These are phyloP conservation scores for Trissolcus brochymenae DNA, from an alignment of 2,888 invertebrate genomes.

Conservation along the genomic window DNA sequence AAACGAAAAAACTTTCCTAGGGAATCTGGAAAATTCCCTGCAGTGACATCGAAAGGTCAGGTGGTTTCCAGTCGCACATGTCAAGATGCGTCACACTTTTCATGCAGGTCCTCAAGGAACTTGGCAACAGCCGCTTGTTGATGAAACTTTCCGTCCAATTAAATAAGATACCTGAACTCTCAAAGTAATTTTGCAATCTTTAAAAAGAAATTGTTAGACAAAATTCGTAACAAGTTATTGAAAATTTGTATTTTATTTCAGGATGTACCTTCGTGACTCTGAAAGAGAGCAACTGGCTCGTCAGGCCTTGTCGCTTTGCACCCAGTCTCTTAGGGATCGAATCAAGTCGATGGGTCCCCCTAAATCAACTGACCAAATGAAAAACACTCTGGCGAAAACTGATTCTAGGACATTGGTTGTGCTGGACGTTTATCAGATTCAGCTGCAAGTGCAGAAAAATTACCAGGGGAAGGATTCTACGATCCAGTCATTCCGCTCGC, in stretches of 20 bases:
- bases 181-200: slow-evolving; percentile 80
- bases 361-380: slow-evolving; percentile 63
- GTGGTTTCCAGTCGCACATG: slow-evolving; percentile 94
- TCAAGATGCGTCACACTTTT: slow-evolving; percentile 88
- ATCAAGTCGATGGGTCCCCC: slow-evolving; percentile 77
- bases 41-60: slow-evolving; percentile 93
- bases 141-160: slow-evolving; percentile 88
- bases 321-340: slow-evolving; percentile 83
- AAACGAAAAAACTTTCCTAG: slow-evolving; percentile 74
- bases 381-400: slow-evolving; percentile 62
- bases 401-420: slow-evolving; percentile 77
- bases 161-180: slow-evolving; percentile 87
- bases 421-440: slow-evolving; percentile 81
- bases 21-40: slow-evolving; percentile 95
- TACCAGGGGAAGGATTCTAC: slow-evolving; percentile 79
- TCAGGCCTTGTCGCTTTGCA: slow-evolving; percentile 85
- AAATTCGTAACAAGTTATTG: neutral
- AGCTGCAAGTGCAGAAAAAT: slow-evolving; percentile 83
- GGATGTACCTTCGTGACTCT: slow-evolving; percentile 89
- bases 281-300: slow-evolving; percentile 89
- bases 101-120: slow-evolving; percentile 87
- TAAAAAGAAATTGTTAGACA: too few relatives aligned
- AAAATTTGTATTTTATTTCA: slow-evolving; percentile 68
- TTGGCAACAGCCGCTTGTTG: slow-evolving; percentile 87
- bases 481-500: slow-evolving; percentile 78